phyloP scores from a whole-genome alignment of 1,140 invertebrate species.

The Drosophila melanogaster region DNA sequence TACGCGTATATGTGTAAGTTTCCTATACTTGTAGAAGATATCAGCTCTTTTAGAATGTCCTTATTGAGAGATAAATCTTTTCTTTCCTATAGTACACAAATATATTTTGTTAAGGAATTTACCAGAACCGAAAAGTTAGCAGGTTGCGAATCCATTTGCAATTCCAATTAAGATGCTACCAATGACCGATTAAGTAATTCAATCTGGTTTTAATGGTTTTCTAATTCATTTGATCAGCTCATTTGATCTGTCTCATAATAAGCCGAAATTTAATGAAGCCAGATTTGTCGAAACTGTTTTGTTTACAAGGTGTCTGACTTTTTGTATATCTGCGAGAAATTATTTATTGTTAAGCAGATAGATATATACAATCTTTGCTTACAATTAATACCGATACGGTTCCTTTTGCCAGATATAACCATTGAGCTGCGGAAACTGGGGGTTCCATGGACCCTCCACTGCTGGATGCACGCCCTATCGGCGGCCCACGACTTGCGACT shows the following conservation, averaged over 20 bases:
- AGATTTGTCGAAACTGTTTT: constrained; percentile 16
- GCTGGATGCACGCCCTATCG: constrained; percentile 95
- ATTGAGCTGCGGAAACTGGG: constrained; percentile 92
- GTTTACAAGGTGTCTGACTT: constrained; percentile 16
- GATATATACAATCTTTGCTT: neutral
- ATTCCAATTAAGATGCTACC: constrained; percentile 1
- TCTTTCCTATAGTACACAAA: neutral
- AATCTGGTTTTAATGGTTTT: constrained; percentile 15
- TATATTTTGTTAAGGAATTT: neutral
- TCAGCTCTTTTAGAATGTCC: no score
- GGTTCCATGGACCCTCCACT: constrained; percentile 95
- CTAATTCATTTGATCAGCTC: constrained; percentile 11
- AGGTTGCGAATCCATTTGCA: neutral
- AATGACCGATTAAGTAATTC: constrained; percentile 31
- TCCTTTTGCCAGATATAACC: constrained; percentile 89
- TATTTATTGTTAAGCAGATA: constrained; percentile 5
- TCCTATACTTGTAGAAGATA: no score
- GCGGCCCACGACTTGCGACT: constrained; percentile 93
- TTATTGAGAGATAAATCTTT: no score
- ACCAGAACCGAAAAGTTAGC: neutral
- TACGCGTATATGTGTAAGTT: no score
- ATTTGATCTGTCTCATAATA: constrained; percentile 13
- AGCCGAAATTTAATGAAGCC: constrained; percentile 14
- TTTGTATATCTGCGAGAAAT: neutral
- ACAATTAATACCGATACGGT: neutral